Conservation (phyloP, 2,888 invertebrate genomes). For the Tipula vernalis region DNA sequence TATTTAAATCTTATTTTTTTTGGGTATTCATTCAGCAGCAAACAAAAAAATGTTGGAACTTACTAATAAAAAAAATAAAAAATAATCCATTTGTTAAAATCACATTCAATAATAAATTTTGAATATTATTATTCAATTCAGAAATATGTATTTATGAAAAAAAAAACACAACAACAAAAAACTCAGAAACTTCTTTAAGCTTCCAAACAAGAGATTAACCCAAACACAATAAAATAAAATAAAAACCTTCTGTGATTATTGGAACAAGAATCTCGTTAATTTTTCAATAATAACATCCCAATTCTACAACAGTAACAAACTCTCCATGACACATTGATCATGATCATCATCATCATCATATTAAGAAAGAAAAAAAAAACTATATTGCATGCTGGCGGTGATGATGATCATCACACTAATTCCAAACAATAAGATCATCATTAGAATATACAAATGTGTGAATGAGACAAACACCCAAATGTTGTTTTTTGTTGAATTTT, state of each 20-base stretch:
- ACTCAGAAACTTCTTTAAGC: background rate
- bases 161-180: background rate
- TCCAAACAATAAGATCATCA: background rate
- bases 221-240: slow-evolving; percentile 4
- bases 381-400: background rate
- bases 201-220: slow-evolving; percentile 7
- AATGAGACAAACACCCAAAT: background rate
- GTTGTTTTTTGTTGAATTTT: background rate
- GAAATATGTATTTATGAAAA: background rate
- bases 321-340: background rate
- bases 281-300: slow-evolving; percentile 6
- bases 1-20: background rate
- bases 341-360: background rate
- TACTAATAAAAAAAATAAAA: background rate
- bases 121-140: background rate
- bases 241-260: background rate
- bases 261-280: slow-evolving; percentile 9
- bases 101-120: background rate
- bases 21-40: background rate
- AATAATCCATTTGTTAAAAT: background rate
- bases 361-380: background rate
- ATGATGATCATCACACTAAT: background rate
- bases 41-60: background rate
- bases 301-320: background rate
- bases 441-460: slow-evolving; percentile 4